These are phyloP conservation scores for Morinoia aosen DNA, from an alignment of 2,888 invertebrate genomes.

Conservation along the genomic window DNA sequence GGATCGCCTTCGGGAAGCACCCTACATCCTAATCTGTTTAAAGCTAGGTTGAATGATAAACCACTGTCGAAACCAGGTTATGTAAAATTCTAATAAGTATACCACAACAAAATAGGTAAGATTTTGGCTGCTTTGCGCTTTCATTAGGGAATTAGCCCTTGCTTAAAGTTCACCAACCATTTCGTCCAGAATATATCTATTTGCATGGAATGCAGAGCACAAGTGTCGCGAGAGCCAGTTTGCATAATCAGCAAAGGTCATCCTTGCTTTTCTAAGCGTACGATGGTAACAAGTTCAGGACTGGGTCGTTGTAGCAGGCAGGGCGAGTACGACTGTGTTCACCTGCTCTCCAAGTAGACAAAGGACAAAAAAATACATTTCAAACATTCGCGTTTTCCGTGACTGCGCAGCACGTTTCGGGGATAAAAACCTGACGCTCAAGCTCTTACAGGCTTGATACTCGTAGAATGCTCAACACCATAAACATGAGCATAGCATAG, in stretches of 20 bases:
- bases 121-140: neutral
- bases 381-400: no score
- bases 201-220: neutral
- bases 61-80: neutral
- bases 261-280: neutral
- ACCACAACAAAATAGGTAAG: neutral
- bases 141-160: neutral
- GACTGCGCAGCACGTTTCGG: no score
- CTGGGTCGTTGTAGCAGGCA: no score
- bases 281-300: no score
- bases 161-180: neutral
- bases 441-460: no score
- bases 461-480: no score
- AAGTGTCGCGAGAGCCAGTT: neutral
- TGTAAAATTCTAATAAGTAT: neutral
- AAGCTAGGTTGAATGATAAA: neutral
- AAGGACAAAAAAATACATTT: no score
- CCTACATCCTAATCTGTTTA: neutral
- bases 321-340: no score
- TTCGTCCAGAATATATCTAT: neutral
- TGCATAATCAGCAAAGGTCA: neutral
- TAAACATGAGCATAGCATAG: neutral
- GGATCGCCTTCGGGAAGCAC: neutral
- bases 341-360: no score
- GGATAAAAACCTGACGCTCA: no score